Conservation (phyloP, 2,113 vertebrate species). For the Megaceryle torquata region DNA sequence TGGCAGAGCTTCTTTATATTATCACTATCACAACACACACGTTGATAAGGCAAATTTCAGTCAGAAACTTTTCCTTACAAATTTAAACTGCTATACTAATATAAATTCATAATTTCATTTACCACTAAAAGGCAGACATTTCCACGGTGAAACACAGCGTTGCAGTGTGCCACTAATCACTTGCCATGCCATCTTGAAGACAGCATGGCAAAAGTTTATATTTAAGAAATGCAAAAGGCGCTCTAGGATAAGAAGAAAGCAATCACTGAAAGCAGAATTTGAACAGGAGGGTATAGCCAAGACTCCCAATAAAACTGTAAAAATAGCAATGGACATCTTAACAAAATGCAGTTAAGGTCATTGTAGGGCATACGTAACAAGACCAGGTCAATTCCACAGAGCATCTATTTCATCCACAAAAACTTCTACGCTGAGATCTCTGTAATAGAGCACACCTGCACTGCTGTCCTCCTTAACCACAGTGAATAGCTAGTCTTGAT, state of each 20-base stretch:
- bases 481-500: not conserved
- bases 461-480: not conserved
- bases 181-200: not conserved
- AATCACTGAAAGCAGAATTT: not conserved
- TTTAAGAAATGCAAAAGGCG: not conserved
- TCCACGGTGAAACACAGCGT: not conserved
- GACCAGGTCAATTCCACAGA: not conserved
- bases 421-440: not conserved
- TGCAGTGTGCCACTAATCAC: no score
- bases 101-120: not conserved
- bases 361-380: not conserved
- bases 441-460: not conserved
- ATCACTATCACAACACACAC: not conserved
- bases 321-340: not conserved
- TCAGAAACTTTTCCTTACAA: not conserved
- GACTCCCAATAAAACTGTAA: not conserved
- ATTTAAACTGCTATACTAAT: not conserved
- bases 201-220: not conserved
- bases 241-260: not conserved
- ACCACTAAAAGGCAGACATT: not conserved
- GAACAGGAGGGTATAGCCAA: not conserved
- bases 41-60: not conserved
- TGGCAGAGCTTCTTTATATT: not conserved
- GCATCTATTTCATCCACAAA: not conserved
- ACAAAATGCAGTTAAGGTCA: not conserved